Evolutionary conservation across 2,113 vertebrate species (phyloP).

Genomic region (Theropithecus gelada): DNA sequence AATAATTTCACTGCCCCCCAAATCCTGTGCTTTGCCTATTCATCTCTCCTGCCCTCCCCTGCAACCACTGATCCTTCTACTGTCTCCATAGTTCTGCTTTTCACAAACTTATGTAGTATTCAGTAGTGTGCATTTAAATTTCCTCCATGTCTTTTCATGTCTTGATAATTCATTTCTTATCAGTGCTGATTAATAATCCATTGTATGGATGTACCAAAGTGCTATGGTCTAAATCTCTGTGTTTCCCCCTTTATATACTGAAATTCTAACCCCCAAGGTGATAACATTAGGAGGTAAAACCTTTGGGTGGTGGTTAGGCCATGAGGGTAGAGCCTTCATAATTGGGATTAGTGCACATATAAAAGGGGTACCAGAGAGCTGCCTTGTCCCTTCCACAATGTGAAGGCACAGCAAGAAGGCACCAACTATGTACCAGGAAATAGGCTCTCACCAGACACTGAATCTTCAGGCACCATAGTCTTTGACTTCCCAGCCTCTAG

Average conservation of each 20-base stretch:
- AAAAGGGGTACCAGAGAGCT: not conserved
- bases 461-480: not conserved
- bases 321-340: not conserved
- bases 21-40: not conserved
- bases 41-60: not conserved
- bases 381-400: not conserved
- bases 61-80: not conserved
- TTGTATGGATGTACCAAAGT: not conserved
- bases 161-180: not conserved
- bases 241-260: not conserved
- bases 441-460: not conserved
- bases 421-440: not conserved
- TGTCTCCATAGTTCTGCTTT: not conserved
- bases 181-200: not conserved
- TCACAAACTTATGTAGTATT: not conserved
- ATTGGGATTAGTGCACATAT: not conserved
- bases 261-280: not conserved
- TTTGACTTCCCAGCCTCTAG: not conserved
- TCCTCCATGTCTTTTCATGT: not conserved
- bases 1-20: not conserved
- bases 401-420: not conserved
- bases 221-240: not conserved
- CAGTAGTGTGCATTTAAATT: too few relatives aligned
- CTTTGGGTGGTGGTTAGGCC: not conserved
- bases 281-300: not conserved